Evolutionary conservation across 2,888 invertebrate species (phyloP), one percentile per base, ranked within the genome.

Genomic region (Tenthredo notha): DNA sequence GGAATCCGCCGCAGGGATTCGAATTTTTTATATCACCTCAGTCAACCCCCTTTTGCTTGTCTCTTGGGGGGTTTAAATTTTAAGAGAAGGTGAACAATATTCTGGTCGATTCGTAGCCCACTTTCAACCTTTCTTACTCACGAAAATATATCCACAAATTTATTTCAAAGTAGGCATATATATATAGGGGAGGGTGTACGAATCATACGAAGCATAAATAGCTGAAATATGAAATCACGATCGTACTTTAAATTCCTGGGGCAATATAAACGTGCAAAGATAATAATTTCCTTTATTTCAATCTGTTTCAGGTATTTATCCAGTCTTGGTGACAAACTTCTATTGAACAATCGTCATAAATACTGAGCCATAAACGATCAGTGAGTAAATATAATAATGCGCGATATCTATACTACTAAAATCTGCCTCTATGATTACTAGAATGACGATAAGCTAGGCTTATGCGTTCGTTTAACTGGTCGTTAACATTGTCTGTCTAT

Each of bases 1-100:
- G 40, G 18, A 61, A 80, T 80, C 61, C 70, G 83, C 70, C 83
- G 83, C 65, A 50, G 83, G 83, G 83, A 83, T 83, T 83, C 67
- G 67, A 83, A 83, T 83, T 83, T 83, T 37, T 67, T 83, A 43
- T 50, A 83, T 67, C 83, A 67, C 83, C 67, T 67, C 47, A 67
- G 83, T 67, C 65, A 37, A n/a, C n/a, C 65, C 33, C 47, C 25
- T 12, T 61, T 29, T 12, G 25, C 61, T 9, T 29, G 67, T 67
- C 67, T 67, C 67, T 67, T 47, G 83, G 67, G 83, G 83, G 65
- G 29, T 70, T 83, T 50, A 70, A 70, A 67, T 47, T 83, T 83
- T 43, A 65, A 83, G 83, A 67, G 50, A 83, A 65, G 47, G n/a
- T 40, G 67, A 67, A 67, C 65, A 50, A 77, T 50, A 29, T 61